Evolutionary conservation across 1,140 invertebrate genomes (phyloP).

Genomic region (Drosophila bipectinata): DNA sequence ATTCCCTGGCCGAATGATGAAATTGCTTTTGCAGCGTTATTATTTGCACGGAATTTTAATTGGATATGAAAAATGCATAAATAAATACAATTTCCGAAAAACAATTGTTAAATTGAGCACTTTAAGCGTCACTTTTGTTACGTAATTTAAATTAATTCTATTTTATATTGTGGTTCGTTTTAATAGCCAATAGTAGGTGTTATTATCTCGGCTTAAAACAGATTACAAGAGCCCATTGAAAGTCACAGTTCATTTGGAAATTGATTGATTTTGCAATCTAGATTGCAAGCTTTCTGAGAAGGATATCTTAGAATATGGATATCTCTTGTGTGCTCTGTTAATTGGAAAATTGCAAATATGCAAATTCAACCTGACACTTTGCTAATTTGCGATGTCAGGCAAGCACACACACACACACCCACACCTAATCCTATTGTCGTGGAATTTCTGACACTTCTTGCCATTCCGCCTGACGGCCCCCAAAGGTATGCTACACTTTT

Average conservation of each 20-base stretch:
- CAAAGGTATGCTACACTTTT: constrained; percentile 45
- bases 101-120: neutral
- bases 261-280: neutral
- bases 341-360: neutral
- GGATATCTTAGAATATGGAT: neutral
- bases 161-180: neutral
- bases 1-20: neutral
- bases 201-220: neutral
- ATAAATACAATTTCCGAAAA: neutral
- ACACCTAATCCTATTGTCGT: constrained; percentile 5
- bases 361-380: neutral
- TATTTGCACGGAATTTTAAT: neutral
- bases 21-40: neutral
- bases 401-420: neutral
- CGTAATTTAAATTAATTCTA: neutral
- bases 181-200: neutral
- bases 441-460: constrained; percentile 6
- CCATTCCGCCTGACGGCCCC: neutral
- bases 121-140: neutral
- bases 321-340: neutral
- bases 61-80: neutral
- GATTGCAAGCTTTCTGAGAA: neutral
- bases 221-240: neutral
- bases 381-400: constrained; percentile 13
- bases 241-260: neutral